Base-by-base conservation (phyloP, 2,797 vertebrate species). In the Acipenser ruthenus region DNA sequence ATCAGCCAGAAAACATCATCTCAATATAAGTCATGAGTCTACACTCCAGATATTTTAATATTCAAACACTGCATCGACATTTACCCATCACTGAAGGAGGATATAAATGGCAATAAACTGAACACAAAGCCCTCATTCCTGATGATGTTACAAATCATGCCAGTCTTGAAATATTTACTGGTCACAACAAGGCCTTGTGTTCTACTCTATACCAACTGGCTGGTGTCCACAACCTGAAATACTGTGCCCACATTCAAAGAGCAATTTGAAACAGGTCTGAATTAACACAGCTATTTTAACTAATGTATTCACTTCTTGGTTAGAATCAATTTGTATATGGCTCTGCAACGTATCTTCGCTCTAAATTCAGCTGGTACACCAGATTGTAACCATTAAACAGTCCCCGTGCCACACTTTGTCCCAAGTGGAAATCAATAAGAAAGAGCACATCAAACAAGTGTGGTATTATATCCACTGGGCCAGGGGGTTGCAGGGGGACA, bases 101-200 rank as follows among this genome's bases (percentile, higher is more conserved):
- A 58, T n/a, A 58, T 58, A 58, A 13, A 58, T 58, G 55, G 9
- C 55, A 58, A 58, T 58, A 58, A 58, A 15, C 13, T 58, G 55
- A 58, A 58, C 12, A n/a, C 55, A n/a, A 13, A 15, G 12, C 55
- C 12, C 12, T 3, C 55, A 7, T 6, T 58, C 55, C 12, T 58
- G 13, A 58, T 58, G 55, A n/a, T 58, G 55, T 58, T 13, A 58
- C 8, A 58, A 58, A 58, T 58, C 55, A 58, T 11, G 9, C 23
- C 23, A 37, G 23, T 37, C 23, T 37, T 37, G 23, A 37, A 37
- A n/a, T 12, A 58, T 58, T 13, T n/a, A 4, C 55, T 58, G 13
- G 13, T n/a, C 13, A 13, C 11, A 58, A 58, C 8, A 58, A n/a
- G 13, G 6, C 55, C 55, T 58, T 58, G 11, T 58, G 55, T 13